Evolutionary conservation across 2,113 vertebrate species (phyloP).

Genomic region (Rhinoptilus africanus): DNA sequence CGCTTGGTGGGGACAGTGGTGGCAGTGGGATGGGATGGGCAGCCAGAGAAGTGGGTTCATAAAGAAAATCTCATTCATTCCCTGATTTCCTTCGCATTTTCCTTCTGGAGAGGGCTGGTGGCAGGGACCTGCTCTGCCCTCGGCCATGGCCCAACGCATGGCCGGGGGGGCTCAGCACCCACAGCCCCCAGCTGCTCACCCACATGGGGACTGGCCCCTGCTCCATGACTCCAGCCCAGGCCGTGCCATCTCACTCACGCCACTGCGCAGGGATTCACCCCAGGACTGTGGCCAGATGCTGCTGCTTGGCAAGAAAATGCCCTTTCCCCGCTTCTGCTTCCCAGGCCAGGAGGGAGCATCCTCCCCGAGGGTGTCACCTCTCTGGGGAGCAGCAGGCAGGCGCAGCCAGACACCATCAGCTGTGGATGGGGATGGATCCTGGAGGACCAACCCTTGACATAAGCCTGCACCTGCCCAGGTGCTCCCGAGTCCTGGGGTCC

Average conservation of each 20-base stretch:
- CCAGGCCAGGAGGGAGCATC: background rate
- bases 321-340: background rate
- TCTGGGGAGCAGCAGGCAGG: background rate
- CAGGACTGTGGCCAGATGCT: background rate
- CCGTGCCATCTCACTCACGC: background rate
- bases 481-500: background rate
- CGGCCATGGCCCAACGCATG: fast-evolving
- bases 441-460: background rate
- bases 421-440: background rate
- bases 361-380: background rate
- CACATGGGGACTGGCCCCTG: background rate
- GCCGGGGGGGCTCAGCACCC: background rate
- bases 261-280: background rate
- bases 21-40: background rate
- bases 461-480: background rate
- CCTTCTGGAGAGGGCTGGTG: background rate
- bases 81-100: background rate
- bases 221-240: background rate
- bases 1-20: fast-evolving
- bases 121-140: background rate
- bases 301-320: background rate
- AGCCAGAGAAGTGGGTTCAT: background rate
- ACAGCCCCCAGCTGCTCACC: background rate
- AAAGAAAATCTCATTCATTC: background rate
- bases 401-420: background rate